These are phyloP conservation scores for Pseudomugil gertrudae DNA, from an alignment of 2,797 vertebrate species.

Conservation along the genomic window DNA sequence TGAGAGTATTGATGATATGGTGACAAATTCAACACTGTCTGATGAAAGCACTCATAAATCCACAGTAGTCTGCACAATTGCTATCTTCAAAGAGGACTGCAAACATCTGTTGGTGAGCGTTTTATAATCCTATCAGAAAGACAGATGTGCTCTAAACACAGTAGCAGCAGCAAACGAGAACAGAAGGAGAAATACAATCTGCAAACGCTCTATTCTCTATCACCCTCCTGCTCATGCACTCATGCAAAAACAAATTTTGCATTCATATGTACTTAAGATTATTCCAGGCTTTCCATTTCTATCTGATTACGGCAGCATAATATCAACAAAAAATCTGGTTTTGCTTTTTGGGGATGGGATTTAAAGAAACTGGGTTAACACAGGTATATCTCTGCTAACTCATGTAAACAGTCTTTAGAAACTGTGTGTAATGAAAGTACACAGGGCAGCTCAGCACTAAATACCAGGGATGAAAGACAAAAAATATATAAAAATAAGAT, in stretches of 20 bases:
- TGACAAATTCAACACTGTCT: slow-evolving; percentile 63
- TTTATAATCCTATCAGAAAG: slow-evolving; percentile 78
- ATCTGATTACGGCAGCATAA: slow-evolving; percentile 36
- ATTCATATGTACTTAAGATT: slow-evolving; percentile 50
- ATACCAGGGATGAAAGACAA: not conserved
- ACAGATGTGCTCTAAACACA: slow-evolving; percentile 70
- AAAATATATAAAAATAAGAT: no score
- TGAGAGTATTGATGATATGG: slow-evolving; percentile 67
- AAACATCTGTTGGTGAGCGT: slow-evolving; percentile 74
- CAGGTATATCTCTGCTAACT: slow-evolving; percentile 24
- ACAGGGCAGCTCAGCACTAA: not conserved
- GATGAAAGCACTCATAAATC: slow-evolving; percentile 66
- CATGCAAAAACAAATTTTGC: slow-evolving; percentile 26
- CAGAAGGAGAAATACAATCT: slow-evolving; percentile 53
- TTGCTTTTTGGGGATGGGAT: slow-evolving; percentile 33
- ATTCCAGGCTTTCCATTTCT: slow-evolving; percentile 26
- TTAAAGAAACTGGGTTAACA: slow-evolving; percentile 28
- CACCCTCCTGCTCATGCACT: not conserved
- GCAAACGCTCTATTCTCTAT: slow-evolving; percentile 15
- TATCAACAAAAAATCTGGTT: slow-evolving; percentile 36
- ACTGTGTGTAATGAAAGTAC: not conserved
- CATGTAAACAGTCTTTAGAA: slow-evolving; percentile 3
- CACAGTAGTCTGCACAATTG: slow-evolving; percentile 49
- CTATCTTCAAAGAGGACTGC: slow-evolving; percentile 66
- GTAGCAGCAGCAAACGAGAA: slow-evolving; percentile 48